Percentiles rank a stretch among this genome's conserved stretches.
phyloP scores from a whole-genome alignment of 1,140 invertebrate genomes.

The Thereuonema tuberculata region DNA sequence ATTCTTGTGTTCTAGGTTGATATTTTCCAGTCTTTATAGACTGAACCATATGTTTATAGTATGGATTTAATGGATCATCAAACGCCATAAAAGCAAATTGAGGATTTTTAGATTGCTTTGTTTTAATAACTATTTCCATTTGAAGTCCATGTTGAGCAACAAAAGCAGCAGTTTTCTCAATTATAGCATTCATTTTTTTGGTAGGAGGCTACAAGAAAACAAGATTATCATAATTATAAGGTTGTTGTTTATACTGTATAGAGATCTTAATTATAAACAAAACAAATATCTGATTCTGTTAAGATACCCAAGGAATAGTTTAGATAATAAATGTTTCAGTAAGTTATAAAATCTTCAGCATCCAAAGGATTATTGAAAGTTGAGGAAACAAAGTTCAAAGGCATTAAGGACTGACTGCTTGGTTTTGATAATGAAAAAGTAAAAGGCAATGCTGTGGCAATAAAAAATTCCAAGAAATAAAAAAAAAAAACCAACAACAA shows the following conservation, averaged over 20 bases:
- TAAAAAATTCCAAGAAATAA: too few species aligned
- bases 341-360: too few species aligned
- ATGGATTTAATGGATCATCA: conserved; percentile 67
- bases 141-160: conserved; percentile 84
- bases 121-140: conserved; percentile 97
- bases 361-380: too few species aligned
- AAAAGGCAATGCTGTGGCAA: too few species aligned
- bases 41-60: conserved; percentile 70
- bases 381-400: too few species aligned
- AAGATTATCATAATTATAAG: conserved; percentile 16
- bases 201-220: conserved; percentile 81
- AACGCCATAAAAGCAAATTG: conserved; percentile 89
- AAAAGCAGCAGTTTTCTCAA: conserved; percentile 92
- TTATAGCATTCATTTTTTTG: conserved; percentile 80
- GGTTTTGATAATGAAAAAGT: too few species aligned
- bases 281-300: too few species aligned
- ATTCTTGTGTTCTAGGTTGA: conserved; percentile 26
- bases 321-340: too few species aligned
- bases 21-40: conserved; percentile 72
- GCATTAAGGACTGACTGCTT: too few species aligned
- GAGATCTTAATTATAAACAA: too few species aligned
- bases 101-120: conserved; percentile 84
- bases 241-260: not conserved
- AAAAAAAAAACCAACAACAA: too few species aligned
- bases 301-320: too few species aligned